These are phyloP conservation scores for Nasonovia ribisnigri DNA, from an alignment of 2,888 invertebrate species.

Conservation along the genomic window DNA sequence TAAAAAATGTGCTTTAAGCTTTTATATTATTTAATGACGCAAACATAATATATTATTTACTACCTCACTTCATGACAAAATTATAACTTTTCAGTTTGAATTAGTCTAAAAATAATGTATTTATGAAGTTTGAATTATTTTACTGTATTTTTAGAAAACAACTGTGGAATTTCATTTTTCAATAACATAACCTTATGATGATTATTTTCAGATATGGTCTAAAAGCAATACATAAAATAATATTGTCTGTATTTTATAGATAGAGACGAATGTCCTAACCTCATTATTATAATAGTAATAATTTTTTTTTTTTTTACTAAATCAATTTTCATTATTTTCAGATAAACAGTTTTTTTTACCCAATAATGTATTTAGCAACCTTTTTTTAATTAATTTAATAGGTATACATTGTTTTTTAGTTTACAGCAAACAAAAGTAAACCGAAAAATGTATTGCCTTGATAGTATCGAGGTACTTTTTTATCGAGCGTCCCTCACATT, in stretches of 20 bases:
- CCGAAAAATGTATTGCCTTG: neutral
- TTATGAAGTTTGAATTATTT: neutral
- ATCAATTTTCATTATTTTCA: neutral
- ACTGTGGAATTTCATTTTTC: neutral
- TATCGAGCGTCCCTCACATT: neutral
- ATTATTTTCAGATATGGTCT: neutral
- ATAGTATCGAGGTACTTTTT: neutral
- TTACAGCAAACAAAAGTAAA: neutral
- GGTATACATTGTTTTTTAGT: neutral
- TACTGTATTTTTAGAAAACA: neutral
- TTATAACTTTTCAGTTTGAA: neutral
- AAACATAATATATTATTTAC: neutral
- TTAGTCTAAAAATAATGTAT: neutral
- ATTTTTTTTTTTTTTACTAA: neutral
- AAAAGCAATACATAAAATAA: neutral
- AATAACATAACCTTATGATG: neutral
- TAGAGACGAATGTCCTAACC: neutral
- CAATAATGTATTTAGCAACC: neutral
- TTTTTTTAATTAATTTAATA: conserved; percentile 8
- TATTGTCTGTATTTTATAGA: neutral
- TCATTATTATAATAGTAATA: neutral
- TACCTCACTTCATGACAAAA: neutral
- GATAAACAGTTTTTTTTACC: neutral
- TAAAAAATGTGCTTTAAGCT: neutral
- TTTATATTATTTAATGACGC: neutral